A percentile compares a stretch with the other conserved stretches of the same genome.
phyloP scores from a whole-genome alignment of 2,113 vertebrate genomes.

The Sorex araneus region DNA sequence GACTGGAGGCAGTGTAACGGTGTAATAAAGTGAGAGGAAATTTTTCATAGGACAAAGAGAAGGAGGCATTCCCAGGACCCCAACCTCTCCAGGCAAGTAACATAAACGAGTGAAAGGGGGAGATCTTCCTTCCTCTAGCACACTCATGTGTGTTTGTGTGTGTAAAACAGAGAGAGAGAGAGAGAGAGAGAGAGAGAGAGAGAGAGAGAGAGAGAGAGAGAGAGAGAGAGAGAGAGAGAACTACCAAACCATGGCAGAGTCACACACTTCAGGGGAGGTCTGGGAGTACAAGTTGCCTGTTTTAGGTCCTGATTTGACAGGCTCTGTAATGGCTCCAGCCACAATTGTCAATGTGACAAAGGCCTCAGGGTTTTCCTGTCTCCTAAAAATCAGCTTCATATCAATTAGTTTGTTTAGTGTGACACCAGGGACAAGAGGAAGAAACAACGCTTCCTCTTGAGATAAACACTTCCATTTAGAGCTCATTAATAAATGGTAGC shows the following conservation, averaged over 20 bases:
- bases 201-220: too few relatives aligned
- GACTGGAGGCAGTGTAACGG: neutral
- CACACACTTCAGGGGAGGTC: neutral
- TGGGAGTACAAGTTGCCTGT: neutral
- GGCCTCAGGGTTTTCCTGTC: conserved; percentile 75
- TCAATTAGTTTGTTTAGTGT: conserved; percentile 70
- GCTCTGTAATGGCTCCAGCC: neutral
- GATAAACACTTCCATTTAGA: conserved; percentile 79
- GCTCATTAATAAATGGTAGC: conserved; percentile 81
- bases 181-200: too few relatives aligned
- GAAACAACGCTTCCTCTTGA: conserved; percentile 57
- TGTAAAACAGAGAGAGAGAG: too few relatives aligned
- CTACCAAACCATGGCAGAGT: neutral
- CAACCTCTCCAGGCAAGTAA: neutral
- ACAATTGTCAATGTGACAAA: conserved; percentile 59
- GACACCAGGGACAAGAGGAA: neutral
- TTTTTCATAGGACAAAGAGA: conserved; percentile 7
- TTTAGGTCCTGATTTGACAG: conserved; percentile 54
- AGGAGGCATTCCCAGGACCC: neutral
- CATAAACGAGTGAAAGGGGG: neutral
- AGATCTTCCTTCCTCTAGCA: neutral
- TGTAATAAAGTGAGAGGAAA: neutral
- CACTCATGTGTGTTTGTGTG: neutral
- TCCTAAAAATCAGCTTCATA: conserved; percentile 68
- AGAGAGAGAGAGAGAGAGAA: too few relatives aligned